These are phyloP conservation scores for Novumbra hubbsi DNA, from an alignment of 2,797 vertebrate genomes.

Conservation along the genomic window DNA sequence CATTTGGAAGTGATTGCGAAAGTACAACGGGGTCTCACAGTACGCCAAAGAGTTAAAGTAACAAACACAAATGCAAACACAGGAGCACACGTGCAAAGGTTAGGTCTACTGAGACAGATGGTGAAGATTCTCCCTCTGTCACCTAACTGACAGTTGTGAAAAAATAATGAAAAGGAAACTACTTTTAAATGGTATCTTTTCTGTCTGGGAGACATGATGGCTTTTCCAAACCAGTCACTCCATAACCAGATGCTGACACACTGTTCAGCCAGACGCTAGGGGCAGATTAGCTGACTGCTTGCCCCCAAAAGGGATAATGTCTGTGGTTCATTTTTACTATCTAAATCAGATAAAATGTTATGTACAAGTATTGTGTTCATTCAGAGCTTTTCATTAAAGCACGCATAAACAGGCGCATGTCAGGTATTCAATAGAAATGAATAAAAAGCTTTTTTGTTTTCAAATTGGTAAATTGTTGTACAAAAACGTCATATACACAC, in stretches of 20 bases:
- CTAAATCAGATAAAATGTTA: neutral
- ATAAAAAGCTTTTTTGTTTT: neutral
- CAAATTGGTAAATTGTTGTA: neutral
- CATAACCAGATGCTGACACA: conserved; percentile 7
- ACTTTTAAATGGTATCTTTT: conserved; percentile 51
- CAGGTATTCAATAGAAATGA: neutral
- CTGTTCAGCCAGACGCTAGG: neutral
- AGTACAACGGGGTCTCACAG: conserved; percentile 41
- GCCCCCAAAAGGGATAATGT: neutral
- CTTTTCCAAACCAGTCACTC: conserved; percentile 22
- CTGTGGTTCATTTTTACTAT: neutral
- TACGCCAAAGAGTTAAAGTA: neutral
- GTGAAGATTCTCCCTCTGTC: conserved; percentile 5
- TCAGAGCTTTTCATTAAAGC: neutral
- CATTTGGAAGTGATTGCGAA: conserved; percentile 60
- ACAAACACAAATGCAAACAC: neutral
- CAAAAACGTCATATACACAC: neutral
- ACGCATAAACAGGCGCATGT: neutral
- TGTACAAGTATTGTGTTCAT: neutral
- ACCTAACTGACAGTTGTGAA: conserved; percentile 32
- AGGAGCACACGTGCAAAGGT: neutral
- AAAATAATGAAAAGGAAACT: conserved; percentile 51
- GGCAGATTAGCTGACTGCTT: neutral
- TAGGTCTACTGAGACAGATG: neutral
- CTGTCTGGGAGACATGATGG: conserved; percentile 43